Evolutionary conservation across 2,113 vertebrate species (phyloP).

Genomic region (Peromyscus polionotus): DNA sequence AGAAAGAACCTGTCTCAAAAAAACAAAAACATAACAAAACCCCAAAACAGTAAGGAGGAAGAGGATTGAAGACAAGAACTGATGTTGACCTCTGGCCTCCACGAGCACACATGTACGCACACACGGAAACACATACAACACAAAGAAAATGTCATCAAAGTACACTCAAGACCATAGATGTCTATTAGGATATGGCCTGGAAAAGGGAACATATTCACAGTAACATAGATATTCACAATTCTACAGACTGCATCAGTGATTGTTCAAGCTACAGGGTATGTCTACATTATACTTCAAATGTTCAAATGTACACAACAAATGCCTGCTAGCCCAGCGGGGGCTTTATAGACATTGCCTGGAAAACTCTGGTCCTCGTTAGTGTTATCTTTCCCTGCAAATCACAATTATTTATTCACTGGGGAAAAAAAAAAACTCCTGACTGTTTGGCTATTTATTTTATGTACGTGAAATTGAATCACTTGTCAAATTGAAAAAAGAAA

Average conservation of each 20-base stretch:
- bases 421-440: constrained; percentile 72
- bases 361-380: constrained; percentile 20
- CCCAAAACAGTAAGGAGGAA: background rate
- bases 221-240: background rate
- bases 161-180: background rate
- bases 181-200: too few species aligned
- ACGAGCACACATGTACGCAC: fast-evolving
- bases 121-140: background rate
- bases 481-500: constrained; percentile 74
- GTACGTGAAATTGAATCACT: constrained; percentile 84
- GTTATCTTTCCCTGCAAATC: constrained; percentile 39
- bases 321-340: background rate
- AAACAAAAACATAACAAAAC: background rate
- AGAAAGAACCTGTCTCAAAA: background rate
- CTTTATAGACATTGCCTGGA: background rate
- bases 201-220: background rate
- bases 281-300: background rate
- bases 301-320: background rate
- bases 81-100: background rate
- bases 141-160: background rate
- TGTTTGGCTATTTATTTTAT: constrained; percentile 82
- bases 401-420: background rate
- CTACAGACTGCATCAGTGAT: background rate
- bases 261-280: background rate
- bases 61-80: background rate